Base-by-base conservation (phyloP, 2,113 vertebrate genomes). In the Orycteropus afer region DNA sequence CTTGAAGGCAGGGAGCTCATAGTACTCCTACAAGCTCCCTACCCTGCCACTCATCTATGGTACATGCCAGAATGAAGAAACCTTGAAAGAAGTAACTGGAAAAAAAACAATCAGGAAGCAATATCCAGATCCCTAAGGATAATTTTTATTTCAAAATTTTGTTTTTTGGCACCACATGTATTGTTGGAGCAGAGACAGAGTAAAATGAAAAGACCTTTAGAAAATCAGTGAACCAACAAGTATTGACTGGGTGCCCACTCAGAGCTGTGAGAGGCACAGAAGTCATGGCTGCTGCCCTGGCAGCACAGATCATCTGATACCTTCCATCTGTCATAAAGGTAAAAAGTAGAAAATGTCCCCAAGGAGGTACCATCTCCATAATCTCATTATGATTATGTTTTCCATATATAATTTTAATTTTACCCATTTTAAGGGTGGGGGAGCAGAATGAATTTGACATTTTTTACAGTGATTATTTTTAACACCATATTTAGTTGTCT, bases 101-200 rank as follows among this genome's bases (percentile, higher is more conserved):
- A 7, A 86, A n/a, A 95, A 77, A 90, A 37, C 37, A 17, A 91
- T 81, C 3, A 22, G 55, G 7, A 27, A 80, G 5, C 32, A 77
- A 87, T n/a, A 84, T 67, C 37, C 45, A 83, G 61, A 74, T 49
- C 2, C 3, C 49, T 69, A 79, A 22, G 34, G 17, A 5, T 25
- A 57, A 57, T 63, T 83, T 77, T 83, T 82, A 90, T 45, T 71
- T 88, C 73, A 81, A 84, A 95, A 40, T 81, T 93, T 23, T 87
- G 51, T 71, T 80, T 81, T 34, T 45, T 79, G 79, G 47, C 45
- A 47, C 94, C 23, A 86, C 4, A 25, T 15, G 34, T 71, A 20
- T 15, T 45, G 7, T 76, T 78, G 71, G 40, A 95, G 40, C 55
- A 73, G 40, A 25, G 12, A 87, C 27, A 77, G 67, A 55, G 14